Conservation (phyloP, 2,113 vertebrate genomes). For the Pseudopodoces humilis region DNA sequence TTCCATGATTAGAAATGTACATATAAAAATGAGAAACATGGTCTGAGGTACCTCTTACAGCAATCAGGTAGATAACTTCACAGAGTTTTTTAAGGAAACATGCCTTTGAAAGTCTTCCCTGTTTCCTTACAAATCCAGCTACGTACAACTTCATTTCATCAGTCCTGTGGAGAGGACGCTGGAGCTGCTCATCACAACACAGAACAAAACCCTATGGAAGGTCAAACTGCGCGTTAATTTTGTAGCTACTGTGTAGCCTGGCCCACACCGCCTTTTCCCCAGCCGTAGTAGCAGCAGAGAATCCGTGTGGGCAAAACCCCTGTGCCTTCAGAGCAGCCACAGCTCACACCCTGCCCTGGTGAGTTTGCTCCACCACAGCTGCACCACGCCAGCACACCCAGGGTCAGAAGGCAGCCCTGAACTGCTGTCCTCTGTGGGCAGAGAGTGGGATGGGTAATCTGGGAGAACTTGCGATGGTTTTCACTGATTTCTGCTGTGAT, state of each 20-base stretch:
- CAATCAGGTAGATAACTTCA: not conserved
- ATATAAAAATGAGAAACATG: not conserved
- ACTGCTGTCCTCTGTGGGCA: not conserved
- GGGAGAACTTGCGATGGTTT: not conserved
- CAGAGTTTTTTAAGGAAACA: not conserved
- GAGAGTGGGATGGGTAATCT: not conserved
- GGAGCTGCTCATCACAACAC: not conserved
- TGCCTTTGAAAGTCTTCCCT: not conserved
- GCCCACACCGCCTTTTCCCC: not conserved
- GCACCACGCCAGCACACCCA: fast-evolving
- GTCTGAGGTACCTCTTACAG: not conserved
- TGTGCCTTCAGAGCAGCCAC: fast-evolving
- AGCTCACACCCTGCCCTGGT: not conserved
- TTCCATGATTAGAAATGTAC: not conserved
- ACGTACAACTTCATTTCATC: not conserved
- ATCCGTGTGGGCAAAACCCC: fast-evolving
- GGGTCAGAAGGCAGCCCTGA: not conserved
- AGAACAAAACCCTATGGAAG: not conserved
- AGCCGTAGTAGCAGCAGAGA: fast-evolving
- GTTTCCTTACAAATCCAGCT: not conserved
- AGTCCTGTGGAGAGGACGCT: not conserved
- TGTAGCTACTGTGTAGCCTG: not conserved
- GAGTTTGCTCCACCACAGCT: not conserved
- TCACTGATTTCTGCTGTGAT: not conserved
- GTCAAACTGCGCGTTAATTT: not conserved